Base-by-base conservation (phyloP, 2,888 invertebrate species). In the Tetragonisca angustula region DNA sequence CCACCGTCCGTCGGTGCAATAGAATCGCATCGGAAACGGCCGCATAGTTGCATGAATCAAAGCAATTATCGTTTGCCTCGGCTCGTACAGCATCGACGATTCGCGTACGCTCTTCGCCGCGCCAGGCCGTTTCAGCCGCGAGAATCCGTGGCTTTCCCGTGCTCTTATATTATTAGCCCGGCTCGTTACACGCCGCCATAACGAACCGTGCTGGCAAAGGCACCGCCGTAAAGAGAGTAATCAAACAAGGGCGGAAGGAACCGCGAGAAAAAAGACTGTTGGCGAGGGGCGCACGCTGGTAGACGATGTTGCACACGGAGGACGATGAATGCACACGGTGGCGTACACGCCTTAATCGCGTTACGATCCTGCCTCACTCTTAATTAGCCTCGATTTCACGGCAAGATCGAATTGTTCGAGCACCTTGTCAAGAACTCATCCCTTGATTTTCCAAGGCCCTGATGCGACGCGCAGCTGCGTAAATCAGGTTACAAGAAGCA, bases 41-140 rank as follows among this genome's bases (percentile, higher is more conserved):
- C 88, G 91, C 92, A 93, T 92, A 91, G 90, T 91, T 91, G 92
- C 90, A 91, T 92, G 92, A 92, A 92, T 93, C 91, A 92, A 90
- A 90, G 91, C 92, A 92, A 93, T 93, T 92, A 93, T 93, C 91
- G 90, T 91, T 88, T 84, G 87, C 86, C 43, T 54, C 21, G 43
- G 32, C 67, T 67, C 50, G 79, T 64, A 59, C 78, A 52, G 72
- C 80, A 74, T 77, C 68, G 68, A 27, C 64, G 54, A 54, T 52
- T 43, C 54, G 59, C 36, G 43, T 24, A 19, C 67, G 52, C 24
- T 64, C 68, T 11, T 9, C 43, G 43, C 43, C 43, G 43, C 43
- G 43, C 43, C 43, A 43, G 43, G 43, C 43, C 43, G 43, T 43
- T 43, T 43, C 43, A 43, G 67, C 76, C 59, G 49, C 71, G 75